Evolutionary conservation across 2,113 vertebrate species (phyloP).

Genomic region (Grantiella picta): DNA sequence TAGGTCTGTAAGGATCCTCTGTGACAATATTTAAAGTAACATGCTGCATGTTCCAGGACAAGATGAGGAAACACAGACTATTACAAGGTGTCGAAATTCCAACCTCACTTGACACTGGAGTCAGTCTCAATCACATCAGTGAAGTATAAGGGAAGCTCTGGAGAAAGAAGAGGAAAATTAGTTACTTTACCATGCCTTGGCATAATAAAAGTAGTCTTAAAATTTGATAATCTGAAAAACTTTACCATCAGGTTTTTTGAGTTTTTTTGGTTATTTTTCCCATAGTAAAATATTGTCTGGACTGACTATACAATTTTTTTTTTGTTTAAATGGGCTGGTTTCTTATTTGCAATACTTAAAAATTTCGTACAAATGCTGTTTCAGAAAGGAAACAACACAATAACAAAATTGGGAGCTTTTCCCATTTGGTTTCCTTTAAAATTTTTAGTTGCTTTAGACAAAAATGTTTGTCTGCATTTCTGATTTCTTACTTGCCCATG

Average conservation of each 20-base stretch:
- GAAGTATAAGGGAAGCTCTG: neutral
- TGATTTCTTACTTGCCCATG: neutral
- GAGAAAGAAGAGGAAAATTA: neutral
- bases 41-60: neutral
- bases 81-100: neutral
- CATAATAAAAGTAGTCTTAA: neutral
- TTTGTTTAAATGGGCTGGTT: neutral
- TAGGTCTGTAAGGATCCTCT: neutral
- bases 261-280: no score
- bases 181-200: neutral
- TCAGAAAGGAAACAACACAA: neutral
- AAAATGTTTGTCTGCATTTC: neutral
- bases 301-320: neutral
- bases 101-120: neutral
- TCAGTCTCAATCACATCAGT: neutral
- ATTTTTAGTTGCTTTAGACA: neutral
- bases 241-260: neutral
- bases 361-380: neutral
- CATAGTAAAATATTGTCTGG: neutral
- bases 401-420: neutral
- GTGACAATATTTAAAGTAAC: neutral
- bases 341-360: neutral
- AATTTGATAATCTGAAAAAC: neutral
- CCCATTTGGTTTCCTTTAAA: neutral
- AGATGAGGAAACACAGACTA: neutral